Base-by-base conservation (phyloP, 2,113 vertebrate species). In the Elaphurus davidianus region DNA sequence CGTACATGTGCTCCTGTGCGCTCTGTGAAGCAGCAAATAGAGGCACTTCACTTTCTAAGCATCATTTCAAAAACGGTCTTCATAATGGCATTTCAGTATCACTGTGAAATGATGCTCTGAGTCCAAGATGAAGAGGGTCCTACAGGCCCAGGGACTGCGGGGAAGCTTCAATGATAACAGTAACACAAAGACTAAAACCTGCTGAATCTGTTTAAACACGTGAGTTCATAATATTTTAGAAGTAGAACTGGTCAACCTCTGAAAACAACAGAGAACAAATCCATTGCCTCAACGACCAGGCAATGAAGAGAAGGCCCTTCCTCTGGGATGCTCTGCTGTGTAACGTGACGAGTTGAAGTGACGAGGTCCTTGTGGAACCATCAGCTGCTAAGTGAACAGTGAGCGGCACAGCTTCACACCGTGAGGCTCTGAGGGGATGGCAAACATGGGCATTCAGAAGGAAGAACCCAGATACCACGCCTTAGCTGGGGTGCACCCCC, bases 1-100 rank as follows among this genome's bases (percentile, higher is more conserved):
- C 3, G 1, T 0, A 36, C 2, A 30, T 21, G 11, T 0, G 14
- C 23, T 55, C 9, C 50, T 0, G 8, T 7, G 17, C 11, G 7
- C 27, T 50, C 1, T 78, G 33, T 10, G 76, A 30, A 83, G 81
- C 16, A 6, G 33, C 21, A 14, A 8, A 33, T 2, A 8, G 74
- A 57, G 57, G 43, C 30, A 28, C 11, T 12, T 0, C n/a, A 7
- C 55, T 16, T 33, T 36, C 64, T 7, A 9, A 7, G 50, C 4
- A 2, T 71, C 40, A 12, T 11, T 4, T 15, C 3, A 10, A 17
- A 50, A 25, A 5, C 1, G 9, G 17, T 36, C 64, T 71, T 23
- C n/a, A 1, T 21, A 6, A 36, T 10, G n/a, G 64, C 64, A 36
- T 36, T 21, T 25, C n/a, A 23, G 19, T 2, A 71, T 40, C 67